Conservation (phyloP, 2,888 invertebrate species). For the Busseola fusca region DNA sequence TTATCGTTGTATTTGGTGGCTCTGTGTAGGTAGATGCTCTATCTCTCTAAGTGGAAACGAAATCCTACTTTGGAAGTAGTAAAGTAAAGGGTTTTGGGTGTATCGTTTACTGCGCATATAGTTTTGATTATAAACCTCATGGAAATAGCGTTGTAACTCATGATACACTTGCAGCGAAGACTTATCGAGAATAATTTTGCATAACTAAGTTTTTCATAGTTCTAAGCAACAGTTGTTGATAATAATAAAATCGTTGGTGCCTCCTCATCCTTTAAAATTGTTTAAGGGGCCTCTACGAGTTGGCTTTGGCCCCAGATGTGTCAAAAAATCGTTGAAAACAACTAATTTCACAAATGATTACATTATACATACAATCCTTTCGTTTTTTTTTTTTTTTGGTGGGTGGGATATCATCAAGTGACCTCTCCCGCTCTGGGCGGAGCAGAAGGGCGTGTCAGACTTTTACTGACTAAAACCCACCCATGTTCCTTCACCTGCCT, state of each 20-base stretch:
- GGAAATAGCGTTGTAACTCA: background rate
- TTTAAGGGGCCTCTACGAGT: too few relatives aligned
- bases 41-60: rapidly evolving
- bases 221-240: background rate
- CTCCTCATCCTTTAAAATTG: too few relatives aligned
- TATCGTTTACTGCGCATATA: background rate
- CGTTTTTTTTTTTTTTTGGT: too few relatives aligned
- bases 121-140: background rate
- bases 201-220: conserved; percentile 9
- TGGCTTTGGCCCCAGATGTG: too few relatives aligned
- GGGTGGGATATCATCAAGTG: too few relatives aligned
- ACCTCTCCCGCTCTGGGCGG: too few relatives aligned
- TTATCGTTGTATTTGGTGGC: background rate
- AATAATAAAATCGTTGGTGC: background rate
- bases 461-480: too few relatives aligned
- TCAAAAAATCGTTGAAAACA: background rate
- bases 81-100: background rate
- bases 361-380: background rate
- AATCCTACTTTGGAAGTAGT: background rate
- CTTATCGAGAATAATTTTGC: conserved; percentile 8
- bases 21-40: too few relatives aligned
- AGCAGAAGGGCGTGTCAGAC: too few relatives aligned
- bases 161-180: background rate
- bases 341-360: background rate
- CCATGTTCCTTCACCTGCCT: too few relatives aligned